These are phyloP conservation scores for Harpagoxenus sublaevis DNA, from an alignment of 2,888 invertebrate species.

Conservation along the genomic window DNA sequence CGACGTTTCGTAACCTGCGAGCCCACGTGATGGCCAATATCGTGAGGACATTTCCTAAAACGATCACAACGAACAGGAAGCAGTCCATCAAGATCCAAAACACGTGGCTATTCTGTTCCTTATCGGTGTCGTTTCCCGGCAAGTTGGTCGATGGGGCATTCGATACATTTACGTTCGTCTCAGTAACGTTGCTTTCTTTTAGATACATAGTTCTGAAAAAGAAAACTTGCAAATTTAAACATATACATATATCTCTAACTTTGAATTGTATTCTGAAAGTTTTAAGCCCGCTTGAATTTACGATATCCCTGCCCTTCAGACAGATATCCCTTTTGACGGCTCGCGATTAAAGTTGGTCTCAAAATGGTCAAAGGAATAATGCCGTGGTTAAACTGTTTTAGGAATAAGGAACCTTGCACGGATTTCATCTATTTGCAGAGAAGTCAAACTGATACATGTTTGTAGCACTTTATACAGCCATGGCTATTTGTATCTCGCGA, in stretches of 20 bases:
- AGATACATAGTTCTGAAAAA: constrained; percentile 38
- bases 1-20: constrained; percentile 90
- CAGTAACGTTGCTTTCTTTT: not conserved
- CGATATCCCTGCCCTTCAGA: no score
- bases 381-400: not conserved
- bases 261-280: not conserved
- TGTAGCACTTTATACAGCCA: not conserved
- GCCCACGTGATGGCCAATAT: constrained; percentile 91
- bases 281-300: not conserved
- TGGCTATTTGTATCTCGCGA: not conserved
- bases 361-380: not conserved
- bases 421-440: not conserved
- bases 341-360: not conserved
- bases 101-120: not conserved
- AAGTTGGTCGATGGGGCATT: not conserved
- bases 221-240: no score
- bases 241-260: not conserved
- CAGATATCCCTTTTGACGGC: not conserved
- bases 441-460: constrained; percentile 3
- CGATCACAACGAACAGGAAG: constrained; percentile 89
- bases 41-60: constrained; percentile 92
- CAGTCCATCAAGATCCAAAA: constrained; percentile 91
- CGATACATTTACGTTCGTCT: not conserved
- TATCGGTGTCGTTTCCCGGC: constrained; percentile 8
- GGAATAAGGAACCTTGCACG: not conserved